Evolutionary conservation across 2,797 vertebrate genomes (phyloP), one percentile per base, ranked within the genome.

Genomic region (Liasis olivaceus): DNA sequence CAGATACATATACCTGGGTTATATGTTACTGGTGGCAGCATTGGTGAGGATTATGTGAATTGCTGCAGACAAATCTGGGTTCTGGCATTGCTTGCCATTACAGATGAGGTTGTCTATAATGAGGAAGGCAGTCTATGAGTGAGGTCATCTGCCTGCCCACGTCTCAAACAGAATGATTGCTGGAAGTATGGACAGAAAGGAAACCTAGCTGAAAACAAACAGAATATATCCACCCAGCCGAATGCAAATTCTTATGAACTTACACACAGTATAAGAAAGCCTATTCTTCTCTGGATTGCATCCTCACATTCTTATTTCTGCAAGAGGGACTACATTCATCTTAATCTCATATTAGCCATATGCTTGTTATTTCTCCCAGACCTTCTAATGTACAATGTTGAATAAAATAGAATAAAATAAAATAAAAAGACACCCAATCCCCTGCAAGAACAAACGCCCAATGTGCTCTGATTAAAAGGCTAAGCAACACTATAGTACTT

Each of bases 331-430:
- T 97, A 97, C 97, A 95, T 96, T 97, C 94, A 5, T 95, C 94
- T 97, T 95, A 95, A 97, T 95, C 96, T 96, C 95, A 95, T 97
- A 97, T 93, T 98, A 98, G 98, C 98, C 96, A 97, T 96, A 97
- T 17, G 95, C 95, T 95, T 96, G 96, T 96, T 97, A 96, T 95
- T 97, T 96, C 62, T 96, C 95, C 96, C 95, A 95, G 95, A 97
- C 97, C 96, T 96, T 95, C 93, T 96, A 97, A 96, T 89, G 94
- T 95, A 95, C 96, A 93, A 93, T 96, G 97, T 89, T 96, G 95
- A 95, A 42, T 42, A 97, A 94, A 96, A 94, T 92, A 92, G 60
- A 77, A 91, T 81, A 91, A 31, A 72, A 88, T 42, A 42, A 92
- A 51, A 64, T 20, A 59, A 93, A 77, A 89, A 88, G 42, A 72